Base-by-base conservation (phyloP, 2,888 invertebrate species). In the Mesorhabditis spiculigera region DNA sequence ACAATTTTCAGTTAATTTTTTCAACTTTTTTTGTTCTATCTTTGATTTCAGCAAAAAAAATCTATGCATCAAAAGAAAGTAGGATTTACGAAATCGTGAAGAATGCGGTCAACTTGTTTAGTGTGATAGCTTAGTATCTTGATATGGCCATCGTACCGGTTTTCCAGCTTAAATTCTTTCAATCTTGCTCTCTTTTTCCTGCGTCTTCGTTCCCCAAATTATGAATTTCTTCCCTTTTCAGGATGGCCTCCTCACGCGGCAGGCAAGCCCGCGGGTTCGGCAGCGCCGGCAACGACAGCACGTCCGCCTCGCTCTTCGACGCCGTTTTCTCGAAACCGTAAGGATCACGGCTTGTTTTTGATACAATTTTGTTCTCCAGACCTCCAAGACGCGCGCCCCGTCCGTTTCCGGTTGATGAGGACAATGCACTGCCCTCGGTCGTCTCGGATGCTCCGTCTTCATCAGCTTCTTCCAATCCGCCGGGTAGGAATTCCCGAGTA, bases 271-370 rank as follows among this genome's bases (percentile, higher is more conserved):
- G 43, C 4, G 28, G 45, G 4, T 43, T 28, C 4, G 61, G 28
- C 41, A 67, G 45, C 43, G 42, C 50, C 4, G 66, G 67, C 65
- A 95, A 94, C 87, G 70, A 45, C 58, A 41, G 76, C 13, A 50
- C 58, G 58, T 10, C 58, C 58, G 68, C 75, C 13, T 68, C 76
- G 4, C 74, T 78, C 6, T 71, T 70, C 10, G 73, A 78, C 65
- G 73, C 73, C 28, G 76, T 77, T 4, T 79, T 79, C 64, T 78
- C 78, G 4, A 78, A 76, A 68, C 78, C 80, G 80, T 80, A 70
- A 70, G 78, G 28, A 28, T 28, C 28, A 28, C 28, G 28, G 28
- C 28, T 28, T 28, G 28, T 28, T 28, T 28, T 28, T 28, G 28
- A 28, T 28, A 28, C 28, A 1, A 28, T 28, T 28, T 28, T 28